phyloP scores from a whole-genome alignment of 2,113 vertebrate species.

The Aramus guarauna region DNA sequence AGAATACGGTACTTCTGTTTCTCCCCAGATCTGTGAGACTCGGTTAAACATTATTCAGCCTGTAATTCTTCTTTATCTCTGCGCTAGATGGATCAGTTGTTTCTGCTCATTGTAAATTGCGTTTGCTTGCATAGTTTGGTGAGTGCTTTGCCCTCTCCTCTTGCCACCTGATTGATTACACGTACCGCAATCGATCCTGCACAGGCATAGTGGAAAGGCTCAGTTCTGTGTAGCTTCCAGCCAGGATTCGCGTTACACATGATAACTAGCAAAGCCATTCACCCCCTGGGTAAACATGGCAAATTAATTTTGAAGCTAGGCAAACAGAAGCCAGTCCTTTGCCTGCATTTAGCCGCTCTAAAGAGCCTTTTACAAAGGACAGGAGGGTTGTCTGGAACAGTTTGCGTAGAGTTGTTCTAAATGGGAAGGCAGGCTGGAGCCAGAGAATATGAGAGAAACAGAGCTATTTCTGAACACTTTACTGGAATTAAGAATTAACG shows the following conservation, averaged over 20 bases:
- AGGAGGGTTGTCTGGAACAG: neutral
- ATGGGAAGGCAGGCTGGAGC: neutral
- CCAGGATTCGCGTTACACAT: neutral
- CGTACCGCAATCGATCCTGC: neutral
- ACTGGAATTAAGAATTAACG: neutral
- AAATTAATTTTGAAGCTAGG: neutral
- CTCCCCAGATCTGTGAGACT: neutral
- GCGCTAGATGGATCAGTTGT: neutral
- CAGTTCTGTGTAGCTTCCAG: neutral
- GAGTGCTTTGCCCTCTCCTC: neutral
- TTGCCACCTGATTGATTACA: neutral
- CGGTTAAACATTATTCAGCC: neutral
- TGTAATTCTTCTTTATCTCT: neutral
- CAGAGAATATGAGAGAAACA: neutral
- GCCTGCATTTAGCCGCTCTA: neutral
- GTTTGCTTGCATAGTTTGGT: neutral
- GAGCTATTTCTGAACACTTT: conserved; percentile 11
- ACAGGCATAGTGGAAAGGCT: neutral
- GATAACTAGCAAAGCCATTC: neutral
- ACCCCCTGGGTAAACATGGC: neutral
- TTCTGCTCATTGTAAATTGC: neutral
- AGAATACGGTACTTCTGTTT: neutral
- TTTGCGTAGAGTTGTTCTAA: neutral
- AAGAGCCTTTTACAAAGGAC: neutral
- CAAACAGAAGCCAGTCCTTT: neutral